Conservation (phyloP, 2,113 vertebrate genomes). For the Brachyhypopomus occidentalis region DNA sequence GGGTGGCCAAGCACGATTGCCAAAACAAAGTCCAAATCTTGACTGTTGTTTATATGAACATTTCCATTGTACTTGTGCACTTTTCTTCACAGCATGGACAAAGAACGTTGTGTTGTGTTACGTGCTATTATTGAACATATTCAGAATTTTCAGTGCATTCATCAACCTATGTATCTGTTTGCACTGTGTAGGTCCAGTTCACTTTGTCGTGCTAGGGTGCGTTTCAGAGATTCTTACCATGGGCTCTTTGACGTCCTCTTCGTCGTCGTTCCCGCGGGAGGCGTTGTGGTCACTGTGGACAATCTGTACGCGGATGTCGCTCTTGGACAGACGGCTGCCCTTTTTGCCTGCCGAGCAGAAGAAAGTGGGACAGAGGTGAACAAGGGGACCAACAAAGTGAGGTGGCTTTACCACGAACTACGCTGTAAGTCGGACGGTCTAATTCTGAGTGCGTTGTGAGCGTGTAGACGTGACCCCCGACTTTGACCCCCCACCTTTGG, state of each 20-base stretch:
- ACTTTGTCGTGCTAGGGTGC: too few relatives aligned
- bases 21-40: not conserved
- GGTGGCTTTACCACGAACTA: conserved; percentile 36
- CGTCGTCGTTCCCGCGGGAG: conserved; percentile 79
- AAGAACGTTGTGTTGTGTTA: not conserved
- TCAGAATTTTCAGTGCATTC: too few relatives aligned
- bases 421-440: conserved; percentile 31
- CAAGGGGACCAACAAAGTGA: conserved; percentile 35
- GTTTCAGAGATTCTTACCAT: conserved; percentile 67
- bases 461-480: conserved; percentile 54
- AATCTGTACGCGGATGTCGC: conserved; percentile 83
- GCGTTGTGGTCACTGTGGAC: conserved; percentile 82
- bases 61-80: not conserved
- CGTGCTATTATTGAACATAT: too few relatives aligned
- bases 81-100: not conserved
- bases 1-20: conserved; percentile 21
- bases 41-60: conserved; percentile 11
- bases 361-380: conserved; percentile 36
- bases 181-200: too few relatives aligned
- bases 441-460: conserved; percentile 32
- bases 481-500: conserved; percentile 78
- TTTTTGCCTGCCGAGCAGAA: conserved; percentile 70
- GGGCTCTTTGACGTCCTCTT: conserved; percentile 81
- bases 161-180: too few relatives aligned
- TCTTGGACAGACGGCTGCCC: conserved; percentile 81